These are phyloP conservation scores for Meles meles DNA, from an alignment of 2,113 vertebrate genomes.

Conservation along the genomic window DNA sequence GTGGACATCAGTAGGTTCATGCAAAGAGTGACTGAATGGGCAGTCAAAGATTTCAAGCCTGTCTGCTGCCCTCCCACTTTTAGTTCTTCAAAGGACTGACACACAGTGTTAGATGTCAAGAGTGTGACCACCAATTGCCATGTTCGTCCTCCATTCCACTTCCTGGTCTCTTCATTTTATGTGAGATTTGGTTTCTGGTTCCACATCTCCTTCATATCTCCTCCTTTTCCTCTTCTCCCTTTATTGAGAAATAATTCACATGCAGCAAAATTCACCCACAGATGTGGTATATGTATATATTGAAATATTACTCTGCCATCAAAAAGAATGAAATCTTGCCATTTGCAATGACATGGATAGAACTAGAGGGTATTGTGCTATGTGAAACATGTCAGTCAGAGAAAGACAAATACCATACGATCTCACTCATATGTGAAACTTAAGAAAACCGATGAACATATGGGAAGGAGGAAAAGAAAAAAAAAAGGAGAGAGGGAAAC, in stretches of 20 bases:
- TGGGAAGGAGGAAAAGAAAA: not conserved
- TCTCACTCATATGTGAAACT: no score
- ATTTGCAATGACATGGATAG: no score
- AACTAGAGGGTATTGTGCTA: no score
- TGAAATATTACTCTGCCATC: no score
- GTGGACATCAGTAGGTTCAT: not conserved
- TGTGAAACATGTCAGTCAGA: no score
- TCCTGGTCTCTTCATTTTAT: not conserved
- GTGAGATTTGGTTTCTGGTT: not conserved
- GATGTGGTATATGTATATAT: no score
- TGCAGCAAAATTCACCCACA: not conserved
- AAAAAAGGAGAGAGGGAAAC: not conserved
- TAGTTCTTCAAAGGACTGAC: not conserved
- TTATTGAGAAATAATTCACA: not conserved
- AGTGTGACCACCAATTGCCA: rapidly evolving
- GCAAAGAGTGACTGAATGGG: not conserved
- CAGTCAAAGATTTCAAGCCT: not conserved
- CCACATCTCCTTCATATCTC: no score
- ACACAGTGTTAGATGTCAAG: not conserved
- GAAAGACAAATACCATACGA: no score
- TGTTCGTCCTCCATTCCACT: not conserved
- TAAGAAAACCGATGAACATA: no score
- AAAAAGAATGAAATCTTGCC: no score
- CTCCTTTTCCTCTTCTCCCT: not conserved
- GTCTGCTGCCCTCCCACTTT: not conserved